Percentiles rank a stretch among this genome's conserved stretches.
Conservation (phyloP, 2,113 vertebrate species). For the Rhombomys opimus region DNA sequence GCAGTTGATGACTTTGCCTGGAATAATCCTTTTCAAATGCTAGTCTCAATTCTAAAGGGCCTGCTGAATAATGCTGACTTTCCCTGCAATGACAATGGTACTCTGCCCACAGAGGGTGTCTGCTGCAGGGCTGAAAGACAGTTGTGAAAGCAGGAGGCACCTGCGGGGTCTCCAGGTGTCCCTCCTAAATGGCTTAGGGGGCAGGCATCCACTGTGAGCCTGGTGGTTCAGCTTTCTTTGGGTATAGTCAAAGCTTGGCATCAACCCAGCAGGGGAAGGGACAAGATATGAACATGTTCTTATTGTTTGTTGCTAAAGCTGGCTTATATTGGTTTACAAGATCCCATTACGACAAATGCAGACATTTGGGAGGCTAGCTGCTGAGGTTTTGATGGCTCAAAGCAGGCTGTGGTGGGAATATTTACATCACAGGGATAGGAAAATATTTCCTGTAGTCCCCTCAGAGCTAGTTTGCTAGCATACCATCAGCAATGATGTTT, state of each 20-base stretch:
- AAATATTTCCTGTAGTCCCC: neutral
- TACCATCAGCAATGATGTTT: neutral
- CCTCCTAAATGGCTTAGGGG: neutral
- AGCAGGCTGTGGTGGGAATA: neutral
- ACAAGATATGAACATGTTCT: neutral
- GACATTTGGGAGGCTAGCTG: neutral
- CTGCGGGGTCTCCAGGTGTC: neutral
- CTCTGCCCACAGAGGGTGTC: neutral
- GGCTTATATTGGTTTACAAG: neutral
- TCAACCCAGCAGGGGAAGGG: neutral
- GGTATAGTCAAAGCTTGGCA: conserved; percentile 14
- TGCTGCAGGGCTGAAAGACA: neutral
- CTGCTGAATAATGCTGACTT: conserved; percentile 46
- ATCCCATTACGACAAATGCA: neutral
- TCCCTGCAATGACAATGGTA: conserved; percentile 1
- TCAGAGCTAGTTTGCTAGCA: neutral
- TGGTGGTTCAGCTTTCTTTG: conserved; percentile 3
- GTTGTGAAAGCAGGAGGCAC: neutral
- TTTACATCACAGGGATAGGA: neutral
- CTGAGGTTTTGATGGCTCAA: neutral
- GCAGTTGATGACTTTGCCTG: conserved; percentile 60
- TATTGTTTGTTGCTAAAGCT: conserved; percentile 17
- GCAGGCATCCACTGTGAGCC: neutral
- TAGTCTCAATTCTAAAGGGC: conserved; percentile 57
- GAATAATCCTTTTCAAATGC: conserved; percentile 67